Percentiles rank a stretch among this genome's conserved stretches.
Evolutionary conservation across 1,140 invertebrate species (phyloP).

Genomic region (Idris sp.): DNA sequence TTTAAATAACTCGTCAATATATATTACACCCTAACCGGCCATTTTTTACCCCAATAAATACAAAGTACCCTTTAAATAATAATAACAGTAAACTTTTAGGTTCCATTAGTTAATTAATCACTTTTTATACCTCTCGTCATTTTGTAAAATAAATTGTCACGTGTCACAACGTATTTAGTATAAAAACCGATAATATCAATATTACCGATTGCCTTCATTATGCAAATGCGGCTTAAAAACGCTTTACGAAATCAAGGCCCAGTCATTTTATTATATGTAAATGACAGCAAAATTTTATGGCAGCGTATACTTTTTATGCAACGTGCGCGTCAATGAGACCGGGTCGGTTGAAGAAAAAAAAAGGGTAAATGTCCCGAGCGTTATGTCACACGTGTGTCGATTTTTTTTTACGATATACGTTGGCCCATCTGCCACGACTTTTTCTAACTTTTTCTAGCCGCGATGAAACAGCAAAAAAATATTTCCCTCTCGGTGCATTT

Average conservation of each 20-base stretch:
- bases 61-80: constrained; percentile 13
- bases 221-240: constrained; percentile 58
- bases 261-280: constrained; percentile 64
- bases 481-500: constrained; percentile 67
- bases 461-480: constrained; percentile 26
- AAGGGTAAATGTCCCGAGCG: constrained; percentile 69
- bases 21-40: not conserved
- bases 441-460: constrained; percentile 43
- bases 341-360: constrained; percentile 43
- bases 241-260: too few species aligned
- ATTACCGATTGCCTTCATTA: constrained; percentile 63
- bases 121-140: constrained; percentile 17
- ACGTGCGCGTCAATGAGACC: constrained; percentile 42
- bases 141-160: constrained; percentile 68
- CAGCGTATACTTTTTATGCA: too few species aligned
- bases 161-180: constrained; percentile 66
- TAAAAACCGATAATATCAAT: constrained; percentile 66
- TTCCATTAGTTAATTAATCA: constrained; percentile 45
- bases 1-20: constrained; percentile 8
- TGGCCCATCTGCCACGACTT: constrained; percentile 60
- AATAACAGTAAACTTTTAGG: constrained; percentile 9
- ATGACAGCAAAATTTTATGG: too few species aligned
- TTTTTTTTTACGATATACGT: constrained; percentile 54
- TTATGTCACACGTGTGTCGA: constrained; percentile 72
- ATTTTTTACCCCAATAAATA: constrained; percentile 12